Evolutionary conservation across 2,113 vertebrate genomes (phyloP).

Genomic region (Boulengeromyrus knoepffleri): DNA sequence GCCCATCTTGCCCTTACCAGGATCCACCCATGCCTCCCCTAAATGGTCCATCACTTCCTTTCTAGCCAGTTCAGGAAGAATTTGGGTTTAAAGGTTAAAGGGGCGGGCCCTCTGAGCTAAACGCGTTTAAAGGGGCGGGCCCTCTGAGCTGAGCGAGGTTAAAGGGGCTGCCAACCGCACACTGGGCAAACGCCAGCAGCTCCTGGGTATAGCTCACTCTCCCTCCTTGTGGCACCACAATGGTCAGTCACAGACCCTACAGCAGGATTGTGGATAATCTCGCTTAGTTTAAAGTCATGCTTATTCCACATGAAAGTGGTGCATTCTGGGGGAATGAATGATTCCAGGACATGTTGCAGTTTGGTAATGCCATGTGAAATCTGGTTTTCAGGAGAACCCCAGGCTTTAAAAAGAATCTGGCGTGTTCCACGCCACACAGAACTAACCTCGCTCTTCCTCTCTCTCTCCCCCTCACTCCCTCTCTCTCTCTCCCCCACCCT

Average conservation of each 20-base stretch:
- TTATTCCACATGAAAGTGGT: not conserved
- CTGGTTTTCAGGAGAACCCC: not conserved
- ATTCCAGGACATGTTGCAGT: not conserved
- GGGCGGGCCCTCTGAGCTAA: not conserved
- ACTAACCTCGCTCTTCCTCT: not conserved
- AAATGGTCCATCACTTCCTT: not conserved
- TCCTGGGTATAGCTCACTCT: no score
- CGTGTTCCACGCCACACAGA: not conserved
- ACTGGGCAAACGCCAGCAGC: no score
- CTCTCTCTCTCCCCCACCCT: not conserved
- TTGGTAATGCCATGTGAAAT: not conserved
- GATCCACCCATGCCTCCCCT: not conserved
- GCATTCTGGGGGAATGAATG: not conserved
- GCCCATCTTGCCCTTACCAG: not conserved
- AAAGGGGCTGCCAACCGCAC: no score
- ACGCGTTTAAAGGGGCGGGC: not conserved
- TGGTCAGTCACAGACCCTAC: no score
- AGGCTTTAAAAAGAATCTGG: not conserved
- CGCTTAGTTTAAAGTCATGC: not conserved
- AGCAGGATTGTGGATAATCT: not conserved
- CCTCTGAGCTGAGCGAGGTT: no score
- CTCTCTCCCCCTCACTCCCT: not conserved
- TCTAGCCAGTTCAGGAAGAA: not conserved
- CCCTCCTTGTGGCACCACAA: no score
- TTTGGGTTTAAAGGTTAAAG: not conserved